phyloP scores from a whole-genome alignment of 92 coral and sea anemone species.

The Phenganax marumi region DNA sequence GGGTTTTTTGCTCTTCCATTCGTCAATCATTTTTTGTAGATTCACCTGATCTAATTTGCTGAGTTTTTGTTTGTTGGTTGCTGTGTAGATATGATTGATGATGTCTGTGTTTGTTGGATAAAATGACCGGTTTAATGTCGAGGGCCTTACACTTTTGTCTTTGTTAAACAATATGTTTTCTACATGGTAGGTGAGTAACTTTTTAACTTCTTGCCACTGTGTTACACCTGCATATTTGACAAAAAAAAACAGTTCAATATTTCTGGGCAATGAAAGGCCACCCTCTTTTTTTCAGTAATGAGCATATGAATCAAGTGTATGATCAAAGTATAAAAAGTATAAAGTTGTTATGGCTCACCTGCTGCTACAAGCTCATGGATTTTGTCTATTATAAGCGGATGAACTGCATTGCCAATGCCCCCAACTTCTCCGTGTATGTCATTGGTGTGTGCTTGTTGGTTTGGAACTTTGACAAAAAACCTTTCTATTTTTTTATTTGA shows the following conservation, averaged over 20 bases:
- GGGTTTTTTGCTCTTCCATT: not conserved
- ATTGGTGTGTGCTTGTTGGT: not conserved
- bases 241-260: too few species aligned
- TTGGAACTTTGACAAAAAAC: not conserved
- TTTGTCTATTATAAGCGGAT: not conserved
- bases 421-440: not conserved
- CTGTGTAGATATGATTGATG: constrained; percentile 13
- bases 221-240: not conserved
- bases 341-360: too few species aligned
- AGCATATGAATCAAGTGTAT: not conserved
- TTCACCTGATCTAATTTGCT: not conserved
- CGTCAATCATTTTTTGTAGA: not conserved
- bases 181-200: not conserved
- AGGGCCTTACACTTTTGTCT: too few species aligned
- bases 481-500: not conserved
- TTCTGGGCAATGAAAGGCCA: too few species aligned
- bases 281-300: too few species aligned
- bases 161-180: constrained; percentile 1
- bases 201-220: constrained; percentile 7
- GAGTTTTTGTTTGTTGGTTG: constrained; percentile 12
- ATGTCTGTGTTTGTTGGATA: constrained; percentile 13
- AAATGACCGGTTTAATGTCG: too few species aligned
- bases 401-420: not conserved
- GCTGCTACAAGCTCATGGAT: not conserved
- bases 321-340: not conserved